Base-by-base conservation (phyloP, 2,113 vertebrate genomes). In the Sebastes schlegelii region DNA sequence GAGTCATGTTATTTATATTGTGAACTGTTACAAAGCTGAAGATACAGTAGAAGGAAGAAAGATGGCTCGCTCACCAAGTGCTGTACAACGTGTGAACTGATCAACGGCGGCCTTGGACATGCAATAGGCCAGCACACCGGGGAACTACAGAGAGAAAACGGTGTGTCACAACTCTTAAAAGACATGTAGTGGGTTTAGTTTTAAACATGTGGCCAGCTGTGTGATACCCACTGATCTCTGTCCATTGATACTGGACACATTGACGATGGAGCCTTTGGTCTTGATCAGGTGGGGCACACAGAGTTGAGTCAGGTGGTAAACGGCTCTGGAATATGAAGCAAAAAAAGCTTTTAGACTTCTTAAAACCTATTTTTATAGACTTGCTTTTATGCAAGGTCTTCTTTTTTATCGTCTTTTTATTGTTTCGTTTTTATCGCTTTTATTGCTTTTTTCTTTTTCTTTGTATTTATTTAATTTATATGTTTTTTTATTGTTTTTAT, bases 101-200 rank as follows among this genome's bases (percentile, higher is more conserved):
- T 96, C 96, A n/a, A 96, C 94, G 43, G 96, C 95, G 0, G 96
- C 94, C 79, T 96, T 96, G 23, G 96, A 96, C 94, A 96, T 95
- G 81, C 96, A 96, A 67, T 96, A 96, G 16, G 95, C 94, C 73
- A 96, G 86, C 34, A 96, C 95, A 16, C 95, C 95, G 23, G 95
- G 94, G 68, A 96, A 96, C 96, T 96, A 54, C 8, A 77, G 68
- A 74, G 62, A 65, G 26, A 76, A 14, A 66, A 52, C 13, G 23
- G 40, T 4, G 8, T 12, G 48, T 45, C 1, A 55, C 58, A 6
- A 8, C 6, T 8, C n/a, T 4, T 26, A 13, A 74, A 9, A 77
- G 21, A 23, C 4, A 45, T 19, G 10, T 4, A 26, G 54, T 0
- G 2, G 2, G 48, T 46, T 17, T 13, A 11, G 62, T 11, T 48